Percentiles rank a stretch among this genome's conserved stretches.
These are phyloP conservation scores for Diadegma fenestrale DNA, from an alignment of 2,888 invertebrate genomes.

Conservation along the genomic window DNA sequence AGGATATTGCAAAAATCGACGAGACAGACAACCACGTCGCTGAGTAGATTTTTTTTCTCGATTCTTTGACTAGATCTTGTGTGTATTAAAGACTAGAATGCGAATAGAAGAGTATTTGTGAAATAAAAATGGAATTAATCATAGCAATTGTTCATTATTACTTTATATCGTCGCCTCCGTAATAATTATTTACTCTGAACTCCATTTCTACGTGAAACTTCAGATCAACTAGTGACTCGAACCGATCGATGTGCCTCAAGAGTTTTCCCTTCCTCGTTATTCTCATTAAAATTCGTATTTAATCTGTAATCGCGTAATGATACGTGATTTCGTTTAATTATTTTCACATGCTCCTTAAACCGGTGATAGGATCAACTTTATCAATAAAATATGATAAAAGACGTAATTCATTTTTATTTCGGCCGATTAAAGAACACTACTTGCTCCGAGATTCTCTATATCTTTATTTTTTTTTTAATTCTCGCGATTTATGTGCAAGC, in stretches of 20 bases:
- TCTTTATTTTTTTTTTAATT: conserved; percentile 50
- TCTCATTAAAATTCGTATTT: conserved; percentile 43
- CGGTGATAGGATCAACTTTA: conserved; percentile 48
- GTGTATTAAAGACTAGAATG: conserved; percentile 73
- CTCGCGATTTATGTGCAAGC: conserved; percentile 33
- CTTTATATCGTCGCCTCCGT: conserved; percentile 32
- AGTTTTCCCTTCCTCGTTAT: not conserved
- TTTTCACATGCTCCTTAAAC: conserved; percentile 16
- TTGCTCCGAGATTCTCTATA: conserved; percentile 73
- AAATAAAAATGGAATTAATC: conserved; percentile 59
- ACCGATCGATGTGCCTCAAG: conserved; percentile 53
- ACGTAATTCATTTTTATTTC: conserved; percentile 64
- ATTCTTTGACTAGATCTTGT: conserved; percentile 60
- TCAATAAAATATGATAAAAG: conserved; percentile 66
- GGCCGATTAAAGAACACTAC: conserved; percentile 82
- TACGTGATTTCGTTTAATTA: conserved; percentile 11
- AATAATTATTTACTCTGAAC: conserved; percentile 50
- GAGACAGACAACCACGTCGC: conserved; percentile 62
- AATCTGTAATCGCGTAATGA: conserved; percentile 52
- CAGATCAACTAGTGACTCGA: conserved; percentile 37
- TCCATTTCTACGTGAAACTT: conserved; percentile 32
- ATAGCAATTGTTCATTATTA: conserved; percentile 57
- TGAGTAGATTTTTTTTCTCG: conserved; percentile 39
- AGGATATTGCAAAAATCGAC: conserved; percentile 53
- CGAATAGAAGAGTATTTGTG: conserved; percentile 70